phyloP scores from a whole-genome alignment of 2,888 invertebrate species.

The Agriopis marginaria region DNA sequence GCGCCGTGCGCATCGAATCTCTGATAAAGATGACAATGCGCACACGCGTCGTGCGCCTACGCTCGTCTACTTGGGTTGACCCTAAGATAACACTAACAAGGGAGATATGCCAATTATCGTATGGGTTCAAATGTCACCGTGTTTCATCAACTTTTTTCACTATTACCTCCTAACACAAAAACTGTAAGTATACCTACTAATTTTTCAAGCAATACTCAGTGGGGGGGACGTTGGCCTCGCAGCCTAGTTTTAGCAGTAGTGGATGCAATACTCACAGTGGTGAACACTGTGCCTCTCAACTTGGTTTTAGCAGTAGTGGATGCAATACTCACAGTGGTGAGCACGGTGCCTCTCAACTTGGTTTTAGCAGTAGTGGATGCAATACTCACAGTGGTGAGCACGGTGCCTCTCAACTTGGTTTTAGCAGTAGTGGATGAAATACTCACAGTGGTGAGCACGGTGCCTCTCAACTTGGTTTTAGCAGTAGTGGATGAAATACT shows the following conservation, averaged over 20 bases:
- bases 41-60: background rate
- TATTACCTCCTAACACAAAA: too few relatives aligned
- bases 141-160: too few relatives aligned
- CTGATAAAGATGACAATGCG: background rate
- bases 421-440: background rate
- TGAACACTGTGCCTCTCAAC: constrained; percentile 98
- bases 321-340: constrained; percentile 88
- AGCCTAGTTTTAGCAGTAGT: constrained; percentile 88
- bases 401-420: constrained; percentile 97
- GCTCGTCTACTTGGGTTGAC: too few relatives aligned
- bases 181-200: too few relatives aligned
- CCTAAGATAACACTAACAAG: too few relatives aligned
- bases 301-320: constrained; percentile 79
- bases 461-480: constrained; percentile 94
- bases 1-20: constrained; percentile 1
- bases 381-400: constrained; percentile 91
- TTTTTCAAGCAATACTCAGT: constrained; percentile 79
- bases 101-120: too few relatives aligned
- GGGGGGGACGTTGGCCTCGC: constrained; percentile 97
- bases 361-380: constrained; percentile 57
- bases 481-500: constrained; percentile 46
- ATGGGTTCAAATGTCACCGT: too few relatives aligned
- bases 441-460: constrained; percentile 95
- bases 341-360: constrained; percentile 98
- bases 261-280: too few relatives aligned